Evolutionary conservation across 64 coral and sea anemone species (phyloP), one percentile per base, ranked within the genome.

Genomic region (Astreopora myriophthalma): DNA sequence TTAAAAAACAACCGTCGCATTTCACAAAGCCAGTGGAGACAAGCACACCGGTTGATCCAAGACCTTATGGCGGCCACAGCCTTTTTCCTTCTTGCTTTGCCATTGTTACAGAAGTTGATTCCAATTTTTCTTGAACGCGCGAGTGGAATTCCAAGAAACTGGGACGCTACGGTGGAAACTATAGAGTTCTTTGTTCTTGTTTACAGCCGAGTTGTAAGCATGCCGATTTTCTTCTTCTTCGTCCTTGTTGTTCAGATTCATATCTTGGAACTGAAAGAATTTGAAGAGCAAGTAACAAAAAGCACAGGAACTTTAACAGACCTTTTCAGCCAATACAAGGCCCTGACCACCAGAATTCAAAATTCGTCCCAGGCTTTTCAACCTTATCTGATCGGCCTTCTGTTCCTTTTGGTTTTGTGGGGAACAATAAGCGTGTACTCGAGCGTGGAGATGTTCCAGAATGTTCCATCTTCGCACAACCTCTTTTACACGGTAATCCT

Each of bases 201-300:
- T 71, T 94, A 94, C 76, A 94, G 78, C 75, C 87, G 92, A 2
- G 39, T 89, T 6, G 29, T 94, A 13, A 36, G 87, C 6, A 89
- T 94, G 92, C 92, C 92, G 0, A 46, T 89, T 25, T 94, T 94
- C 48, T 94, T 94, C 42, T 94, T 94, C 24, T 32, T 94, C 16
- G 34, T 85, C 52, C 76, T 94, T 29, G 79, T 89, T 12, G 70
- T 79, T 68, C 34, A 94, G 42, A 84, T 84, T 29, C 61, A 89
- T n/a, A 89, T 94, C 34, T 74, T 32, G 70, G 92, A 94, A 48
- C 36, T 94, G 17, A 39, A 94, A 17, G 80, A 89, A 17, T 89
- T 75, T 37, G 28, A 69, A 6, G 31, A 80, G 39, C 78, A 89
- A 35, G 31, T 94, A 20, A 57, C 64, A 16, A 77, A 74, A 19